Evolutionary conservation across 2,888 invertebrate species (phyloP).

Genomic region (Elegia similella): DNA sequence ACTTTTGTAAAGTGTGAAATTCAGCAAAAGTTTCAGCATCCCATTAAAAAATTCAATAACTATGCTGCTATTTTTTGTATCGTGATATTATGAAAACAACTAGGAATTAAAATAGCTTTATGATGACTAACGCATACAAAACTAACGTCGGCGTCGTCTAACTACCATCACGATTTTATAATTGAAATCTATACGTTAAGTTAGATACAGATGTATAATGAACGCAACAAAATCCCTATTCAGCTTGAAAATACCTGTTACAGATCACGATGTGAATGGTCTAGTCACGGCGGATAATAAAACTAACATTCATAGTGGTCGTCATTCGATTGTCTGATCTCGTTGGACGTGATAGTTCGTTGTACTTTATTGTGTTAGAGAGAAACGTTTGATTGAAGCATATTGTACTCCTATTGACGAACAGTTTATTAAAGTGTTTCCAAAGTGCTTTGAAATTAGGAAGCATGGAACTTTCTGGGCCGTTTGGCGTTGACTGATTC

Average conservation of each 20-base stretch:
- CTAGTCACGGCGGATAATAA: constrained; percentile 58
- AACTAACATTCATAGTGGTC: constrained; percentile 38
- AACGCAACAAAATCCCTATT: constrained; percentile 23
- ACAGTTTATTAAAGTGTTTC: neutral
- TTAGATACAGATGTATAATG: constrained; percentile 17
- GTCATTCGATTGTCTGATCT: constrained; percentile 48
- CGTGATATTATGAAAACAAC: too few relatives aligned
- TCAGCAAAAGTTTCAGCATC: neutral
- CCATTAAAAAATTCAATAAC: too few relatives aligned
- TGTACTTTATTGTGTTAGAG: constrained; percentile 24
- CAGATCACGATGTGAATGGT: constrained; percentile 32
- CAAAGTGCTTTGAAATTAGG: neutral
- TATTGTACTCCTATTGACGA: too few relatives aligned
- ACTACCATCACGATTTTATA: neutral
- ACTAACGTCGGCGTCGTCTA: too few relatives aligned
- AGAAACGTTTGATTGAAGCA: constrained; percentile 16
- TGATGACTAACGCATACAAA: neutral
- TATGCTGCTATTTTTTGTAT: too few relatives aligned
- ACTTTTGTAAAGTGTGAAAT: too few relatives aligned
- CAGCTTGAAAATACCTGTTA: constrained; percentile 20
- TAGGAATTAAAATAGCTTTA: neutral
- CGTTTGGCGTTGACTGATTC: too few relatives aligned
- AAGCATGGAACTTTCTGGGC: neutral
- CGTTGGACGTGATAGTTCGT: constrained; percentile 39
- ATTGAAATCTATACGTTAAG: constrained; percentile 19